Evolutionary conservation across 2,888 invertebrate species (phyloP), one percentile per base, ranked within the genome.

Genomic region (Ptychoptera albimana): DNA sequence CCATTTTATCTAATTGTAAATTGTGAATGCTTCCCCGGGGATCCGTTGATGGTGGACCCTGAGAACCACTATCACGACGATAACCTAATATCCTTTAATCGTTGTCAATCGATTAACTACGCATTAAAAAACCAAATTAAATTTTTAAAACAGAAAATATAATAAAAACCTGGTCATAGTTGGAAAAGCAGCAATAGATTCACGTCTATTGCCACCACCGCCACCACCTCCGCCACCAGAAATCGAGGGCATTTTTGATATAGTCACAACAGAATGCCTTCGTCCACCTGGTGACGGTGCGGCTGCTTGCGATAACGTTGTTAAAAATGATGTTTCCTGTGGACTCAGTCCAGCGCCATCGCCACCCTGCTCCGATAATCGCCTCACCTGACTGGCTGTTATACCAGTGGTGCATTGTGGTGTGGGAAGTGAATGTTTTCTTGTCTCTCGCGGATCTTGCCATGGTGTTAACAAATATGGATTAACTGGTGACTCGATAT

Each of bases 1-100:
- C 87, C 86, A 87, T 86, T 52, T 87, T 86, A 59, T 87, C 87
- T 55, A 87, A 67, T 58, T 86, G 85, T 32, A 87, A 71, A 59
- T 86, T 87, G 61, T 86, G 86, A 42, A 80, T 74, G 61, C 85
- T 85, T 48, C 85, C 83, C 40, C 73, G 64, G 48, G 78, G 69
- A 55, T 80, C 80, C 48, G 79, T 79, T 46, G 83, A 73, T 47
- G 84, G 78, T 42, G 82, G 79, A 54, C 82, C 81, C 37, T 63
- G 59, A n/a, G 68, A 55, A 34, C 61, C 65, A 39, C 64, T 64
- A 46, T 63, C 63, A 23, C 64, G 58, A 41, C 64, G 62, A 49
- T 35, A n/a, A 7, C 8, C 35, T 2, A 35, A 1, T 12, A 35
- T 35, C n/a, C n/a, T 35, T 9, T 35, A 9, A 35, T 13, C 8